Conservation (phyloP, 2,113 vertebrate genomes). For the Xyrauchen texanus region DNA sequence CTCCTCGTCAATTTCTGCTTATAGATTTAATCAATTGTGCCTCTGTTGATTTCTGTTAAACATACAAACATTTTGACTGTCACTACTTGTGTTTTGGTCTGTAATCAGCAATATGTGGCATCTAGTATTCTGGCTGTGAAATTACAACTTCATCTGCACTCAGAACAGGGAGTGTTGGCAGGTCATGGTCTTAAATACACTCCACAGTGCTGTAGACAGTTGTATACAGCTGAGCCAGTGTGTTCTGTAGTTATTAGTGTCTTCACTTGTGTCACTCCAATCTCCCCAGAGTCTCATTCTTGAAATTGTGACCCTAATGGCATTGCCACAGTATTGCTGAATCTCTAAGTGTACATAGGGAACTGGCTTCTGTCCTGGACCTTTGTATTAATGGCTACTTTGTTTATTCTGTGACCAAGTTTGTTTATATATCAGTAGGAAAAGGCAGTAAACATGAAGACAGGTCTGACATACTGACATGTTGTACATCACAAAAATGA, state of each 20-base stretch:
- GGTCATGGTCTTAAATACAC: not conserved
- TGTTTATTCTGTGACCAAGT: not conserved
- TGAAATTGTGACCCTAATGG: not conserved
- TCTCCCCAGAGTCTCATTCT: slow-evolving; percentile 24
- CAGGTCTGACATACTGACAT: not conserved
- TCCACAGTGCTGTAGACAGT: not conserved
- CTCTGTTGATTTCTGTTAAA: not conserved
- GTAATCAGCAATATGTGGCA: not conserved
- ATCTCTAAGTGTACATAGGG: not conserved
- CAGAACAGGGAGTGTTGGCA: slow-evolving; percentile 22
- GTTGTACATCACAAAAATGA: not conserved
- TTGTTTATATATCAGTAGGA: not conserved
- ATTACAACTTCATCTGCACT: slow-evolving; percentile 33
- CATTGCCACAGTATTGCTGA: slow-evolving; percentile 23
- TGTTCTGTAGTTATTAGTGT: slow-evolving; percentile 31
- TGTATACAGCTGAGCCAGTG: not conserved
- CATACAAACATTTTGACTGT: not conserved
- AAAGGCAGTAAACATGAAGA: not conserved
- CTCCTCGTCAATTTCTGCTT: slow-evolving; percentile 3
- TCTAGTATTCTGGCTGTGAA: not conserved
- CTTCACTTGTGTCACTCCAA: not conserved
- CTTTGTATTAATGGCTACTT: slow-evolving; percentile 3
- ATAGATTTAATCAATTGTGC: not conserved
- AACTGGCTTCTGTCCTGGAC: not conserved
- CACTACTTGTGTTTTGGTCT: not conserved